Evolutionary conservation across 92 coral and sea anemone genomes (phyloP).

Genomic region (Epizoanthus ramosus): DNA sequence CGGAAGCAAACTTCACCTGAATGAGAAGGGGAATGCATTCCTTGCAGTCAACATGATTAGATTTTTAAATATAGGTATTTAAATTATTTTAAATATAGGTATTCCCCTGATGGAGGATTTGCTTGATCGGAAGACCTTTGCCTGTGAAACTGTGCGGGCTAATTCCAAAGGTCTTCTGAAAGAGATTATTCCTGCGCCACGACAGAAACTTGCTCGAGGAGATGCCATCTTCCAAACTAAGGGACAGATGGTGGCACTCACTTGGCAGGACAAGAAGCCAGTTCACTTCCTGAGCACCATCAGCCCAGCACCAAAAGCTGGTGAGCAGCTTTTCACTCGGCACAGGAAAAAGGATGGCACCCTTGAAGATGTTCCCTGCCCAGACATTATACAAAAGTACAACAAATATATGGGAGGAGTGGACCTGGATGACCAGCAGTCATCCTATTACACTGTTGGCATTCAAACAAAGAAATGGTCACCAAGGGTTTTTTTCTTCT

Average conservation of each 20-base stretch:
- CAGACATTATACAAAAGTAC: slow-evolving; percentile 24
- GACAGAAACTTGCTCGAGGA: slow-evolving; percentile 19
- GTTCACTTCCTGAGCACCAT: slow-evolving; percentile 20
- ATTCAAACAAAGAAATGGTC: slow-evolving; percentile 45
- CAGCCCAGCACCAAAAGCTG: slow-evolving; percentile 29
- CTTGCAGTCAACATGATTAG: too few species aligned
- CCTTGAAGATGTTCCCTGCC: slow-evolving; percentile 36
- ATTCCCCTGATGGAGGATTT: slow-evolving; percentile 32
- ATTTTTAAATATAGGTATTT: too few species aligned
- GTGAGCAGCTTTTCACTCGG: not conserved
- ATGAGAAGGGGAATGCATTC: too few species aligned
- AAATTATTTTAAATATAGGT: too few species aligned
- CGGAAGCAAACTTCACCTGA: too few species aligned
- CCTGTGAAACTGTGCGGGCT: slow-evolving; percentile 41
- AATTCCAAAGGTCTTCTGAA: slow-evolving; percentile 32
- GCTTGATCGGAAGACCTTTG: slow-evolving; percentile 12
- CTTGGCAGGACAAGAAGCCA: slow-evolving; percentile 37
- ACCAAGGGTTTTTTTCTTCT: slow-evolving; percentile 42
- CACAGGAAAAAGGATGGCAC: slow-evolving; percentile 19
- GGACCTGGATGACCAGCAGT: slow-evolving; percentile 16
- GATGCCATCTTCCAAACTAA: not conserved
- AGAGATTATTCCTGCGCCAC: slow-evolving; percentile 18
- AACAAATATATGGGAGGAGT: slow-evolving; percentile 49
- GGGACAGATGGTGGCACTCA: slow-evolving; percentile 10
- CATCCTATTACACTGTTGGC: slow-evolving; percentile 31